These are phyloP conservation scores for Erebia ligea DNA, from an alignment of 2,888 invertebrate genomes.

Conservation along the genomic window DNA sequence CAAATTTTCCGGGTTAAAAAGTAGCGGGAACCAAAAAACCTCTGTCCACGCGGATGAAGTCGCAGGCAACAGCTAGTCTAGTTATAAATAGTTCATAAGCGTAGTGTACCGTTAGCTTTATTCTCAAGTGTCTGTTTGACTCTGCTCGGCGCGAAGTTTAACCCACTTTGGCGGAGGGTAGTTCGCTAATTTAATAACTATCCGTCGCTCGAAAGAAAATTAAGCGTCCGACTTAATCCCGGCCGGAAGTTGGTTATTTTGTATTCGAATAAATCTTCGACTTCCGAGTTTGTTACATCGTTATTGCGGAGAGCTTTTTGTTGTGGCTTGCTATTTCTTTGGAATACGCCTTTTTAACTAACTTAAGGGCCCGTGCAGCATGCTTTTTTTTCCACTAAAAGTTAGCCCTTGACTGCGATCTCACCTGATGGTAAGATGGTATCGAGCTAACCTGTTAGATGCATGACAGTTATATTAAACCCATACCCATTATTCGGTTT, in stretches of 20 bases:
- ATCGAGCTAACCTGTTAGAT: no score
- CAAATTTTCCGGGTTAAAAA: no score
- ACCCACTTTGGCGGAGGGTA: constrained; percentile 42
- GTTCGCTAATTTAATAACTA: constrained; percentile 45
- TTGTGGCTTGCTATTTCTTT: not conserved
- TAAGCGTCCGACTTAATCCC: constrained; percentile 37
- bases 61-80: no score
- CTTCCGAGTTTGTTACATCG: constrained; percentile 19
- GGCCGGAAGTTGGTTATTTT: constrained; percentile 31
- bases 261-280: constrained; percentile 30
- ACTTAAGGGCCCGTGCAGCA: not conserved
- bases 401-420: no score
- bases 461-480: no score
- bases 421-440: no score
- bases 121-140: constrained; percentile 41
- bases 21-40: no score
- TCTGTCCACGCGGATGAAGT: no score
- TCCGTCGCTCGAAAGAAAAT: constrained; percentile 42
- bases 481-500: no score
- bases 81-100: no score
- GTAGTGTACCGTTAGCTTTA: constrained; percentile 19
- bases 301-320: constrained; percentile 10
- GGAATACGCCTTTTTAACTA: not conserved
- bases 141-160: constrained; percentile 42
- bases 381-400: no score